Conservation (phyloP, 2,113 vertebrate species). For the Xenus cinereus region DNA sequence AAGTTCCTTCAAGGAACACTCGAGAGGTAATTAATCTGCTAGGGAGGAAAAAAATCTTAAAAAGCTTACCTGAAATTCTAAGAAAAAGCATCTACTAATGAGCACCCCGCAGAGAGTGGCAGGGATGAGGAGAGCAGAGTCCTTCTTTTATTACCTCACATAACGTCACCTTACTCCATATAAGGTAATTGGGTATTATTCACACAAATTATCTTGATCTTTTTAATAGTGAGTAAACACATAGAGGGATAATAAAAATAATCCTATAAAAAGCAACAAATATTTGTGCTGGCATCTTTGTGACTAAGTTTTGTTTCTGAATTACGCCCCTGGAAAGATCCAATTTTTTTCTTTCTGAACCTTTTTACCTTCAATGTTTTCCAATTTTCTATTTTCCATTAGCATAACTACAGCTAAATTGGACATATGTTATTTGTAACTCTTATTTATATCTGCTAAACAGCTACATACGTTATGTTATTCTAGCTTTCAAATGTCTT, state of each 20-base stretch:
- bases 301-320: neutral
- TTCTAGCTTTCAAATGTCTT: neutral
- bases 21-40: neutral
- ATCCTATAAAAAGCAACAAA: neutral
- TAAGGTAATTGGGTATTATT: neutral
- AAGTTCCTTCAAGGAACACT: neutral
- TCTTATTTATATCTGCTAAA: neutral
- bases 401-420: neutral
- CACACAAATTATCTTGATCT: neutral
- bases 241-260: neutral
- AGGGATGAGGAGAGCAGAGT: neutral
- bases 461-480: neutral
- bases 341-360: neutral
- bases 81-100: neutral
- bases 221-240: neutral
- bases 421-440: neutral
- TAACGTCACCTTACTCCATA: neutral
- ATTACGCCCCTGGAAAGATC: neutral
- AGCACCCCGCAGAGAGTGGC: neutral
- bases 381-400: neutral
- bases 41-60: neutral
- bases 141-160: slow-evolving; percentile 13
- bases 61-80: neutral
- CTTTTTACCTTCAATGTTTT: neutral
- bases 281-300: neutral